Percentiles rank a stretch among this genome's conserved stretches.
Evolutionary conservation across 2,113 vertebrate genomes (phyloP).

Genomic region (Myotis davidii): DNA sequence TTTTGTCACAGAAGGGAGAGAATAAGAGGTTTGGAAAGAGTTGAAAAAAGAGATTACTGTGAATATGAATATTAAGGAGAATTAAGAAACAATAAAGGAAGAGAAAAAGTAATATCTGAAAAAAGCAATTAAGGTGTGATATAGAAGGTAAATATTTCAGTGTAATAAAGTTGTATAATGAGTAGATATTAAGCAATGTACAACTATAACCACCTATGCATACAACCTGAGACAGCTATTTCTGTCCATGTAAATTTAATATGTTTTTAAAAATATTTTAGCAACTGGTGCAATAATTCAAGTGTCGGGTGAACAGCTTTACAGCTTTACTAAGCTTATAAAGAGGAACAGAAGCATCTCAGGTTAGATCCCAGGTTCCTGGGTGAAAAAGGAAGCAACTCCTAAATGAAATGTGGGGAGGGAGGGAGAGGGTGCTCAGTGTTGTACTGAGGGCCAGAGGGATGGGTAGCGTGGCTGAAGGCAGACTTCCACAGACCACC

Average conservation of each 20-base stretch:
- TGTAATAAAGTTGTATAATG: not conserved
- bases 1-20: not conserved
- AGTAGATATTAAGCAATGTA: not conserved
- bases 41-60: not conserved
- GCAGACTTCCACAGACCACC: not conserved
- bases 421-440: not conserved
- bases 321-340: not conserved
- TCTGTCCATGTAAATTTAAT: not conserved
- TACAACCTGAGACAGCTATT: not conserved
- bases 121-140: not conserved
- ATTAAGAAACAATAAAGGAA: slow-evolving; percentile 17
- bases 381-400: not conserved
- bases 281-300: not conserved
- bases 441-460: not conserved
- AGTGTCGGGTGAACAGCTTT: not conserved
- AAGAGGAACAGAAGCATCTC: not conserved
- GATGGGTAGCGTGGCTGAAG: not conserved
- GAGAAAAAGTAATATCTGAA: not conserved
- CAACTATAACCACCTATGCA: not conserved
- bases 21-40: not conserved
- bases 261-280: not conserved
- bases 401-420: not conserved
- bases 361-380: not conserved
- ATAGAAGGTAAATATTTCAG: not conserved
- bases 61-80: not conserved